A percentile compares a stretch with the other conserved stretches of the same genome.
Conservation (phyloP, 2,113 vertebrate genomes). For the Pagrus major region DNA sequence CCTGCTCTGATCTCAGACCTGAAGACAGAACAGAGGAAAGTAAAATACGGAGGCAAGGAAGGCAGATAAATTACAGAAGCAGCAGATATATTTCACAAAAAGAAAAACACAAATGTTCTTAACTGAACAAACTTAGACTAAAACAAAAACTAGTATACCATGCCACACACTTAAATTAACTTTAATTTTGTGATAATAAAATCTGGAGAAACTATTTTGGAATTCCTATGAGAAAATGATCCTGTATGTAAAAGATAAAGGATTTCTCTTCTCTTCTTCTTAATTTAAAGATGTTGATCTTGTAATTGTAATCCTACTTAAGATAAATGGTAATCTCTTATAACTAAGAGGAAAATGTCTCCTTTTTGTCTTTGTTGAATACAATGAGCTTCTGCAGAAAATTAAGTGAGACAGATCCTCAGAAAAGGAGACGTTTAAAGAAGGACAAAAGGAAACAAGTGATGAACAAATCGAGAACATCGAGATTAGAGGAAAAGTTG, state of each 20-base stretch:
- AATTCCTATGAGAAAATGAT: background rate
- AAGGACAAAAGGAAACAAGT: background rate
- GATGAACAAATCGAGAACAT: background rate
- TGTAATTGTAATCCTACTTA: no score
- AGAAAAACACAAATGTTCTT: background rate
- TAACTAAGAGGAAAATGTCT: background rate
- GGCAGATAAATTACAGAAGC: background rate
- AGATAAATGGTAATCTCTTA: background rate
- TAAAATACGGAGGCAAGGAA: background rate
- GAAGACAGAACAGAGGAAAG: background rate
- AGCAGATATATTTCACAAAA: background rate
- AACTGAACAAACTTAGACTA: no score
- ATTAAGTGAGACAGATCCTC: background rate
- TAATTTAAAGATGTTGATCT: background rate
- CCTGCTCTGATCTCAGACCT: conserved; percentile 5
- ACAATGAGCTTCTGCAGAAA: background rate
- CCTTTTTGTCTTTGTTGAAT: background rate
- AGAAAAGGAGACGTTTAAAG: background rate
- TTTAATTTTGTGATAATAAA: background rate
- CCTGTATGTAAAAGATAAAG: no score
- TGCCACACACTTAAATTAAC: no score
- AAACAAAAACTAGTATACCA: no score
- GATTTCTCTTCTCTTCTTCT: no score
- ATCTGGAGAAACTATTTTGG: background rate
- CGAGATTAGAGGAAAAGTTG: background rate